phyloP scores from a whole-genome alignment of 2,888 invertebrate genomes.

The Apocheima hispidaria region DNA sequence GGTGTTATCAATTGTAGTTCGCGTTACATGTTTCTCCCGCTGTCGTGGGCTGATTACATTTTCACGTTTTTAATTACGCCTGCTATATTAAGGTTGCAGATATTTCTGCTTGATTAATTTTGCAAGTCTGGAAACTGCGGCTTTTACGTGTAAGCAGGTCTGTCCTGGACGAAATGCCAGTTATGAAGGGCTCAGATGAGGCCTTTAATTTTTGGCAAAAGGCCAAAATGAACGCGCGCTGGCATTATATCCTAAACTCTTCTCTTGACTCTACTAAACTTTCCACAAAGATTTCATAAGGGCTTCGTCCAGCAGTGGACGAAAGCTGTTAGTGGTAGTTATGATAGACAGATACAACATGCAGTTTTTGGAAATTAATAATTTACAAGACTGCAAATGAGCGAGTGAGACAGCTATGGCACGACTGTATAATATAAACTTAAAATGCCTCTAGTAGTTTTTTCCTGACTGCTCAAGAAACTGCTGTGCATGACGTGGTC shows the following conservation, averaged over 20 bases:
- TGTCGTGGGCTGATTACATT: slow-evolving; percentile 18
- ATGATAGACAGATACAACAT: no score
- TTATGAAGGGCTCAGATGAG: slow-evolving; percentile 37
- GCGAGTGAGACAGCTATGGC: no score
- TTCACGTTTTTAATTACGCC: slow-evolving; percentile 25
- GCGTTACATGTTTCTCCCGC: slow-evolving; percentile 18
- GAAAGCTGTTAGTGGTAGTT: no score
- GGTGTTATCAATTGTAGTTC: slow-evolving; percentile 29
- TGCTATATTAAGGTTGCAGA: slow-evolving; percentile 20
- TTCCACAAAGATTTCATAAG: slow-evolving; percentile 18
- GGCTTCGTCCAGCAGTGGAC: no score
- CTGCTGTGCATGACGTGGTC: no score
- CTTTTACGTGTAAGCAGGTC: slow-evolving; percentile 34
- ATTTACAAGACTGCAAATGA: no score
- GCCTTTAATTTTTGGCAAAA: slow-evolving; percentile 28
- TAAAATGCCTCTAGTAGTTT: no score
- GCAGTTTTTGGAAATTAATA: no score
- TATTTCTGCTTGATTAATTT: slow-evolving; percentile 22
- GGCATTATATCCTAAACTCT: slow-evolving; percentile 19
- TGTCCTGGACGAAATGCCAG: slow-evolving; percentile 34
- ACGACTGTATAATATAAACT: no score
- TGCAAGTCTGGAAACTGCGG: slow-evolving; percentile 33
- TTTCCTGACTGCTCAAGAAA: no score
- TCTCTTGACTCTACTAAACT: slow-evolving; percentile 20
- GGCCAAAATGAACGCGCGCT: slow-evolving; percentile 36